Conservation (phyloP, 2,797 vertebrate species). For the Protonibea diacanthus region DNA sequence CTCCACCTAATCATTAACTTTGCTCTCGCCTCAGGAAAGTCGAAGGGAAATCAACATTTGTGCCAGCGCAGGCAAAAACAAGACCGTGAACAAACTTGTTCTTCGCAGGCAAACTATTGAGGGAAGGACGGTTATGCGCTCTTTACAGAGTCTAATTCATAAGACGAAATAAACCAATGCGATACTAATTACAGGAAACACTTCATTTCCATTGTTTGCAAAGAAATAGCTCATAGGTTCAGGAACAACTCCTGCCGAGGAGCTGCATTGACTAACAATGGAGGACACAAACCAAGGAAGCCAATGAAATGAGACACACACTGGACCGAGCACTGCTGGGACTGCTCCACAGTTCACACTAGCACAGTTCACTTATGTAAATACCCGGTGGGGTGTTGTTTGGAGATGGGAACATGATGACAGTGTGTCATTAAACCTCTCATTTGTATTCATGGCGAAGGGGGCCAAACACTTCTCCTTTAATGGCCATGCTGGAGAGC, state of each 20-base stretch:
- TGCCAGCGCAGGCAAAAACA: slow-evolving; percentile 39
- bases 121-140: slow-evolving; percentile 21
- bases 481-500: slow-evolving; percentile 45
- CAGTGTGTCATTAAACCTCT: slow-evolving; percentile 65
- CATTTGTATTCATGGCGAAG: slow-evolving; percentile 72
- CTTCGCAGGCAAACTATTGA: slow-evolving; percentile 6
- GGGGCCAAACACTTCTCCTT: slow-evolving; percentile 44
- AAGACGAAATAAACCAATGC: slow-evolving; percentile 41
- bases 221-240: slow-evolving; percentile 51
- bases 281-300: slow-evolving; percentile 41
- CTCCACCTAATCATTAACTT: slow-evolving; percentile 68
- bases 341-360: slow-evolving; percentile 54
- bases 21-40: slow-evolving; percentile 56
- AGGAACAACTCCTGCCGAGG: slow-evolving; percentile 57
- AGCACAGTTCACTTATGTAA: slow-evolving; percentile 60
- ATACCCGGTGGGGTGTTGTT: slow-evolving; percentile 48
- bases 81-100: slow-evolving; percentile 44
- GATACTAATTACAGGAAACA: slow-evolving; percentile 76
- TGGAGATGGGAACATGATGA: slow-evolving; percentile 59
- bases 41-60: slow-evolving; percentile 35
- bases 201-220: slow-evolving; percentile 64
- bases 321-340: slow-evolving; percentile 32
- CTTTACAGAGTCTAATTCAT: slow-evolving; percentile 39
- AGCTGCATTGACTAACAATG: slow-evolving; percentile 64
- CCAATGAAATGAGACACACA: slow-evolving; percentile 30